phyloP scores from a whole-genome alignment of 2,888 invertebrate species.

The Cheilosia vernalis region DNA sequence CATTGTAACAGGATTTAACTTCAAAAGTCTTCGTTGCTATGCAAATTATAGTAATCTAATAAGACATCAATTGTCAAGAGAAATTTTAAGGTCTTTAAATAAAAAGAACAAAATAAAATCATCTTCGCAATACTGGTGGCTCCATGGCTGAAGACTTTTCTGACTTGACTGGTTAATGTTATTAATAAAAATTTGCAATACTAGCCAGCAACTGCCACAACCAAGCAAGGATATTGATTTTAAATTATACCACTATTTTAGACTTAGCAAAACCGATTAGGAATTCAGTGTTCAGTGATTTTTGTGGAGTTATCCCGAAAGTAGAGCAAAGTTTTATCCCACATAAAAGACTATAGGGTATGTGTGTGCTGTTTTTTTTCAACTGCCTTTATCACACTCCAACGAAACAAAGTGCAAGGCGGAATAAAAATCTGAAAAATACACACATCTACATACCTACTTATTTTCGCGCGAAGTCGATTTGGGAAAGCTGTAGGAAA shows the following conservation, averaged over 20 bases:
- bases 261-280: slow-evolving; percentile 39
- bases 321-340: slow-evolving; percentile 31
- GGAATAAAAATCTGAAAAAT: slow-evolving; percentile 33
- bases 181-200: neutral
- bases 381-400: neutral
- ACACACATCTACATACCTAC: slow-evolving; percentile 1
- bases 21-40: too few species aligned
- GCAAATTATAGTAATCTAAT: too few species aligned
- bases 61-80: neutral
- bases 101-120: too few species aligned
- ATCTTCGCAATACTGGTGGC: neutral
- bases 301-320: slow-evolving; percentile 14
- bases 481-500: slow-evolving; percentile 17
- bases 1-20: too few species aligned
- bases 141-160: neutral
- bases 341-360: neutral
- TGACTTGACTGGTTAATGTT: neutral
- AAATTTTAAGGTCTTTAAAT: neutral
- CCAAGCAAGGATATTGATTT: slow-evolving; percentile 27
- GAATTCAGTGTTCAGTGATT: slow-evolving; percentile 47
- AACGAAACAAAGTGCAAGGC: slow-evolving; percentile 22
- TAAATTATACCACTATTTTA: slow-evolving; percentile 30
- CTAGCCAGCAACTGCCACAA: slow-evolving; percentile 2
- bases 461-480: slow-evolving; percentile 20
- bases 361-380: neutral